A percentile compares a stretch with the other conserved stretches of the same genome.
Evolutionary conservation across 1,140 invertebrate genomes (phyloP).

Genomic region (Macrocentrus cingulum): DNA sequence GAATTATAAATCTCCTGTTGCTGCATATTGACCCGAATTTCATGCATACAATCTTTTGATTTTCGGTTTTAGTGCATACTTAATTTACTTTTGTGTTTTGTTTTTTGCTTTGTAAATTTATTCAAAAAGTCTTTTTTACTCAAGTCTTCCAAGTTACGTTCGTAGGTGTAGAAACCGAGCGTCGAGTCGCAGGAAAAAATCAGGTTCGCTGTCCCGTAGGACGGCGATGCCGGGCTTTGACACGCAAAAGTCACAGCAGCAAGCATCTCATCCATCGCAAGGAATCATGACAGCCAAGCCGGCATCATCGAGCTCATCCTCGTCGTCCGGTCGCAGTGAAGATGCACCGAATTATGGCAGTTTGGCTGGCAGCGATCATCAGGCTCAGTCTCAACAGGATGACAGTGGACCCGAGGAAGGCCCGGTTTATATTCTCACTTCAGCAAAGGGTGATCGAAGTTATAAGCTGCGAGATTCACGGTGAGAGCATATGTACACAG

Average conservation of each 20-base stretch:
- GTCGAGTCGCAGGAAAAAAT: conserved; percentile 56
- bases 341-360: conserved; percentile 51
- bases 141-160: conserved; percentile 48
- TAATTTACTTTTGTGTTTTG: too few species aligned
- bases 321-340: conserved; percentile 54
- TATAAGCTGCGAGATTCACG: conserved; percentile 56
- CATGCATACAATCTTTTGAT: too few species aligned
- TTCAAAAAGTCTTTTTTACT: conserved; percentile 12
- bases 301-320: conserved; percentile 52
- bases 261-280: conserved; percentile 21
- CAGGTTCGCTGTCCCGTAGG: conserved; percentile 52
- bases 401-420: conserved; percentile 56
- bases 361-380: conserved; percentile 51
- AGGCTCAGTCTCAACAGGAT: conserved; percentile 52
- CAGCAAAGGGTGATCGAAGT: conserved; percentile 55
- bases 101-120: too few species aligned
- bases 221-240: conserved; percentile 50
- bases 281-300: conserved; percentile 25
- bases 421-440: conserved; percentile 56
- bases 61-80: too few species aligned
- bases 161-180: conserved; percentile 52
- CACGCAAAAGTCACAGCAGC: conserved; percentile 28
- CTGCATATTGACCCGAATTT: too few species aligned
- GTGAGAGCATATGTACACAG: conserved; percentile 28
- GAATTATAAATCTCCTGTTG: conserved; percentile 6